A percentile compares a stretch with the other conserved stretches of the same genome.
These are phyloP conservation scores for Zelostemma sp. DNA, from an alignment of 1,140 invertebrate species.

Conservation along the genomic window DNA sequence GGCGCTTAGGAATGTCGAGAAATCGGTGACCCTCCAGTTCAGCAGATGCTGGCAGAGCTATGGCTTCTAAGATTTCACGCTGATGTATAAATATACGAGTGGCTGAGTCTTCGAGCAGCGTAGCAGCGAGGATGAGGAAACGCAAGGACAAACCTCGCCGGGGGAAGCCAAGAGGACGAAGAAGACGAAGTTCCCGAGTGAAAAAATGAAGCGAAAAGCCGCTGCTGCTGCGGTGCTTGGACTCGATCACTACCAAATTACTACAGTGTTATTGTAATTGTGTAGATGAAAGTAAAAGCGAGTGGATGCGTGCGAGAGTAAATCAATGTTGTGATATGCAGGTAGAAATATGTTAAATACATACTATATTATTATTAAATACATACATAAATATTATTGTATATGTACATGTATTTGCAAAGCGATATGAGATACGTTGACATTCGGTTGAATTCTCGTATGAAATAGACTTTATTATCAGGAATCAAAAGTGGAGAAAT, in stretches of 20 bases:
- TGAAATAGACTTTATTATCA: conserved; percentile 65
- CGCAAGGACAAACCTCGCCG: conserved; percentile 6
- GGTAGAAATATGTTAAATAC: conserved; percentile 63
- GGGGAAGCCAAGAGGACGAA: background rate
- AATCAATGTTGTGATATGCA: conserved; percentile 69
- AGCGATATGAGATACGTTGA: conserved; percentile 61
- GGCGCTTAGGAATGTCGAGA: conserved; percentile 57
- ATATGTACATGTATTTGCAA: conserved; percentile 47
- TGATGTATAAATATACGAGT: conserved; percentile 65
- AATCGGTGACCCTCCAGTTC: conserved; percentile 52
- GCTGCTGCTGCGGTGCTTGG: conserved; percentile 60
- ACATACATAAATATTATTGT: conserved; percentile 49
- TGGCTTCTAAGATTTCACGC: conserved; percentile 66
- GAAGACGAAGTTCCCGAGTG: background rate
- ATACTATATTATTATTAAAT: conserved; percentile 64
- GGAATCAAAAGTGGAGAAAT: conserved; percentile 65
- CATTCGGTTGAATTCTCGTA: conserved; percentile 64
- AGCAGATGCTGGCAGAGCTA: conserved; percentile 57
- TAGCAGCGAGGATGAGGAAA: conserved; percentile 14
- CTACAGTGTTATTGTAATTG: conserved; percentile 66
- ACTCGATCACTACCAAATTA: conserved; percentile 63
- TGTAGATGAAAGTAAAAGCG: conserved; percentile 55
- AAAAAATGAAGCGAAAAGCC: conserved; percentile 4
- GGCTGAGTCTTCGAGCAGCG: conserved; percentile 61
- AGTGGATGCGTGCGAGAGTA: conserved; percentile 40